Conservation (phyloP, 2,888 invertebrate species). For the Eutolmus rufibarbis region DNA sequence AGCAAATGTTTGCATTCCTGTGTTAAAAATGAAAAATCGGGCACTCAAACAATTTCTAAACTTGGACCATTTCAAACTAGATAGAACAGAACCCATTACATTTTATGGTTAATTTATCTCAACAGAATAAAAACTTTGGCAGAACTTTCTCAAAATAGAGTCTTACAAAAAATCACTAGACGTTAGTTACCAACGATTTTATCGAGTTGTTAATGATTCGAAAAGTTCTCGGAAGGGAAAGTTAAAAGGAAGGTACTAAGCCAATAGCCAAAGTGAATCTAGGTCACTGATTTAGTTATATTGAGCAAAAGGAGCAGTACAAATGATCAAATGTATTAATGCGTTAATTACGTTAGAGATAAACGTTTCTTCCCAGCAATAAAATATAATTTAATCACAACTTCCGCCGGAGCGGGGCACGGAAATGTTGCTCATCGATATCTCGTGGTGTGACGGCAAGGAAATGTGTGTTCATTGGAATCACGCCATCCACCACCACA, state of each 20-base stretch:
- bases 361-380: neutral
- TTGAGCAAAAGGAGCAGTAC: neutral
- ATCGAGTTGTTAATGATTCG: neutral
- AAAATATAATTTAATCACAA: neutral
- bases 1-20: no score
- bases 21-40: no score
- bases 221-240: neutral
- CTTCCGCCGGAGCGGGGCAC: neutral
- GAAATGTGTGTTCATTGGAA: neutral
- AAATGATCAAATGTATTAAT: neutral
- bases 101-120: neutral
- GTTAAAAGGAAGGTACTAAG: neutral
- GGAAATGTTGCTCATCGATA: neutral
- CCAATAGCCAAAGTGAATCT: neutral
- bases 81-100: neutral
- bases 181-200: neutral
- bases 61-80: neutral
- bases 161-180: neutral
- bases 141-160: neutral
- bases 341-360: neutral
- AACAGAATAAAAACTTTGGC: neutral
- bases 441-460: neutral
- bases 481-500: neutral
- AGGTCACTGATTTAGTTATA: neutral
- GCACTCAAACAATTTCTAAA: no score